Percentiles rank a stretch among this genome's conserved stretches.
phyloP scores from a whole-genome alignment of 1,140 invertebrate genomes.

The Coptotermes formosanus region DNA sequence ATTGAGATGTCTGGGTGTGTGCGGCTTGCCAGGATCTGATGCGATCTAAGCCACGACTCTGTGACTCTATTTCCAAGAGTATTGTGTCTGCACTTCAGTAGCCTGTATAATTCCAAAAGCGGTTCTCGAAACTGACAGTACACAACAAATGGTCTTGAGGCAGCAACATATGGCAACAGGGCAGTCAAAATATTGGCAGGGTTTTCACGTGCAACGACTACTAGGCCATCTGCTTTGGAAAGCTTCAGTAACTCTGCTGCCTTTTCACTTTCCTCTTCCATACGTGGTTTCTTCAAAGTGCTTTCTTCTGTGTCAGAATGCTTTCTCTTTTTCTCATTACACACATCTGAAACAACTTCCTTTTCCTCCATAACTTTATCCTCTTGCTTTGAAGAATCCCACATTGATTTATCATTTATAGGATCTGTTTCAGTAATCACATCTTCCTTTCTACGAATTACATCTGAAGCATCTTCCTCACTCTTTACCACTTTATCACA shows the following conservation, averaged over 20 bases:
- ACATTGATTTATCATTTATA: neutral
- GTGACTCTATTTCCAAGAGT: slow-evolving; percentile 74
- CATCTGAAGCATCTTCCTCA: slow-evolving; percentile 39
- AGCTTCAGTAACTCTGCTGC: slow-evolving; percentile 37
- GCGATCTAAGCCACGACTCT: slow-evolving; percentile 83
- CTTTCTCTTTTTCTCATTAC: slow-evolving; percentile 21
- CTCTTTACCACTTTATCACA: neutral
- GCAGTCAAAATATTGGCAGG: slow-evolving; percentile 73
- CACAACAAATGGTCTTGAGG: slow-evolving; percentile 80
- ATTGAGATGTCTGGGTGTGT: slow-evolving; percentile 83
- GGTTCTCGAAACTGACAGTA: slow-evolving; percentile 78
- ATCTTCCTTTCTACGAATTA: slow-evolving; percentile 47
- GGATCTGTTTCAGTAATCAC: neutral
- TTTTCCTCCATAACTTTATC: neutral
- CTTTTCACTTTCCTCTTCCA: slow-evolving; percentile 42
- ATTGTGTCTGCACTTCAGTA: slow-evolving; percentile 66
- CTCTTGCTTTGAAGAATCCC: neutral
- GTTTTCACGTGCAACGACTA: slow-evolving; percentile 81
- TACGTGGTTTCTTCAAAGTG: slow-evolving; percentile 39
- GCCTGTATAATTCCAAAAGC: slow-evolving; percentile 74
- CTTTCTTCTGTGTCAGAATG: slow-evolving; percentile 18
- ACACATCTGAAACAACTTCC: neutral
- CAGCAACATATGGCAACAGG: slow-evolving; percentile 71
- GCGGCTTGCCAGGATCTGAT: slow-evolving; percentile 82
- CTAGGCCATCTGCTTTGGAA: slow-evolving; percentile 71